Conservation (phyloP, 1,140 invertebrate species). For the Aphaenogaster floridana region DNA sequence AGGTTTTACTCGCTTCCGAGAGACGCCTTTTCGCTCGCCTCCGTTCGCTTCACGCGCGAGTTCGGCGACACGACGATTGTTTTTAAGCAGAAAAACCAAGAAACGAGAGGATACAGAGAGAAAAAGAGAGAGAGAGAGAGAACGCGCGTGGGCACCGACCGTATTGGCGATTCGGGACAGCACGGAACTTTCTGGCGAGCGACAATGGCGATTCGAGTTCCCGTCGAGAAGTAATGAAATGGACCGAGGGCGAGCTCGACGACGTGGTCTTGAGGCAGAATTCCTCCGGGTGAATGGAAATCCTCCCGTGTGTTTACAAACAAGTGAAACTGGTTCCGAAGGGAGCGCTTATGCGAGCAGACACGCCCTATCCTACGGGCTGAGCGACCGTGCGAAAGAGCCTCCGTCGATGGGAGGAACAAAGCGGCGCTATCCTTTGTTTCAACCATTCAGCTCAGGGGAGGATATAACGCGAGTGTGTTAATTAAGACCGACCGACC, state of each 20-base stretch:
- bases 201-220: slow-evolving; percentile 32
- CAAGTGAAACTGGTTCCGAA: slow-evolving; percentile 76
- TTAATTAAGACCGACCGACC: slow-evolving; percentile 73
- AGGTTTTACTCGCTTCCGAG: slow-evolving; percentile 47
- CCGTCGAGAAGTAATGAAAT: slow-evolving; percentile 69
- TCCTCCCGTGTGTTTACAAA: slow-evolving; percentile 76
- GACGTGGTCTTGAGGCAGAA: slow-evolving; percentile 47
- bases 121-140: background rate
- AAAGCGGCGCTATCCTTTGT: slow-evolving; percentile 76
- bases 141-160: background rate
- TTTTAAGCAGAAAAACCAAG: slow-evolving; percentile 44
- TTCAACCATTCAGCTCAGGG: slow-evolving; percentile 67
- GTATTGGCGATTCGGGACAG: slow-evolving; percentile 23
- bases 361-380: slow-evolving; percentile 71
- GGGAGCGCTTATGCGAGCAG: slow-evolving; percentile 68
- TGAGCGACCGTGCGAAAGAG: slow-evolving; percentile 75
- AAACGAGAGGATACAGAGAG: background rate
- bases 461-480: slow-evolving; percentile 74
- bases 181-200: slow-evolving; percentile 8
- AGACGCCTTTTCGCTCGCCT: background rate
- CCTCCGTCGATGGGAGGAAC: slow-evolving; percentile 67
- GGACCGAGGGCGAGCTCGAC: slow-evolving; percentile 3
- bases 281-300: slow-evolving; percentile 64
- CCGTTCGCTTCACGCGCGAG: background rate
- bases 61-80: slow-evolving; percentile 40